Percentiles rank a stretch among this genome's conserved stretches.
These are phyloP conservation scores for Cyrtorhinus lividipennis DNA, from an alignment of 1,140 invertebrate genomes.

Conservation along the genomic window DNA sequence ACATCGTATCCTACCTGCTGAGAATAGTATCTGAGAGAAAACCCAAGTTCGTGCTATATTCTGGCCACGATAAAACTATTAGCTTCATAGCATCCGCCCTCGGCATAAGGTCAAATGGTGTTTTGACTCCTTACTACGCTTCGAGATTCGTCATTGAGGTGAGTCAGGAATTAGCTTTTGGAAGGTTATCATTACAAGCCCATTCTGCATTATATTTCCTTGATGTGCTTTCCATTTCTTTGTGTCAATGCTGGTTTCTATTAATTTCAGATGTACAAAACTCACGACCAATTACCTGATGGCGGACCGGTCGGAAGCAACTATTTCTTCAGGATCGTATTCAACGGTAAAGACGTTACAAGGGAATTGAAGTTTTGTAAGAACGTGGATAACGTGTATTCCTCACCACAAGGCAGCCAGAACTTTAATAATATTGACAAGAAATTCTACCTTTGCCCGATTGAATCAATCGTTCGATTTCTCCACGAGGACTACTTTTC, in stretches of 20 bases:
- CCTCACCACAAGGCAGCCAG: conserved; percentile 28
- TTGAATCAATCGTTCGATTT: conserved; percentile 69
- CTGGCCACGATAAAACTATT: conserved; percentile 79
- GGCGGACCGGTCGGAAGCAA: conserved; percentile 36
- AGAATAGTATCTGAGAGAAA: conserved; percentile 58
- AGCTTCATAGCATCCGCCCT: conserved; percentile 66
- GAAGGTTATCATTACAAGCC: too few species aligned
- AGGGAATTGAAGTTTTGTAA: conserved; percentile 65
- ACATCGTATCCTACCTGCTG: conserved; percentile 62
- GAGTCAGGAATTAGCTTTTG: conserved; percentile 28
- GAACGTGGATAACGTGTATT: conserved; percentile 27
- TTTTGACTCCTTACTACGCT: conserved; percentile 56
- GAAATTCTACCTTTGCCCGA: conserved; percentile 48
- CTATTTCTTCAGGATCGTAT: conserved; percentile 66
- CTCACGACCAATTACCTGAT: conserved; percentile 31
- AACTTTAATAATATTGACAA: conserved; percentile 16
- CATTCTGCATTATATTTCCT: not conserved
- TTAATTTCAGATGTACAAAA: conserved; percentile 41
- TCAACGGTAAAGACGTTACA: conserved; percentile 78
- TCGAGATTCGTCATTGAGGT: conserved; percentile 70
- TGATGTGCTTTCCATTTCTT: too few species aligned
- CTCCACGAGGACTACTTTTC: conserved; percentile 72
- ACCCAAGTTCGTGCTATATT: conserved; percentile 71
- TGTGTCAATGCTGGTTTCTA: too few species aligned
- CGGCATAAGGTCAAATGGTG: conserved; percentile 44